A percentile compares a stretch with the other conserved stretches of the same genome.
phyloP scores from a whole-genome alignment of 2,113 vertebrate genomes.

The Sturnira hondurensis region DNA sequence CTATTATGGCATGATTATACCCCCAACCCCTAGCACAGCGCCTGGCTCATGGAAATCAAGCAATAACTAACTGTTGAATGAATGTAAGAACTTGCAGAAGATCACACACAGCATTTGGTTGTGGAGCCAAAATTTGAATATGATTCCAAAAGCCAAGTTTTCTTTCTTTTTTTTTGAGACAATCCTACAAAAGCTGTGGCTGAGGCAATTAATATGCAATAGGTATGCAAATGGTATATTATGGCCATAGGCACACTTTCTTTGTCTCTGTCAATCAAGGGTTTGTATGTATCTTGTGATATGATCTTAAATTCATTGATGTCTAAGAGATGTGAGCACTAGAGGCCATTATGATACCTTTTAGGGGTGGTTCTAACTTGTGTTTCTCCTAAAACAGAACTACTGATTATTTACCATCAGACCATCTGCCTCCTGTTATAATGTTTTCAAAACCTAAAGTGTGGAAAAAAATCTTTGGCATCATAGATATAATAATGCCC shows the following conservation, averaged over 20 bases:
- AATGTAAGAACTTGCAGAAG: neutral
- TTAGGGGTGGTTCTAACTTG: neutral
- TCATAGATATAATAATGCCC: neutral
- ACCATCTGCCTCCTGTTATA: neutral
- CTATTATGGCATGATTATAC: neutral
- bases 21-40: neutral
- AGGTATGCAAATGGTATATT: neutral
- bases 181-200: neutral
- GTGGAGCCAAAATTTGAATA: neutral
- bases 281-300: neutral
- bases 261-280: neutral
- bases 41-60: neutral
- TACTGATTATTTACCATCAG: neutral
- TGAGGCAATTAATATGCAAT: neutral
- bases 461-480: neutral
- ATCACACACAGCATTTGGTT: neutral
- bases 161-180: neutral
- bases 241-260: neutral
- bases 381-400: neutral
- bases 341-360: neutral
- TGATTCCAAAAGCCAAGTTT: neutral
- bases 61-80: neutral
- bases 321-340: neutral
- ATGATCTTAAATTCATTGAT: neutral
- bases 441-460: conserved; percentile 1